These are phyloP conservation scores for Thecocarcelia acutangulata DNA, from an alignment of 2,888 invertebrate genomes.

Conservation along the genomic window DNA sequence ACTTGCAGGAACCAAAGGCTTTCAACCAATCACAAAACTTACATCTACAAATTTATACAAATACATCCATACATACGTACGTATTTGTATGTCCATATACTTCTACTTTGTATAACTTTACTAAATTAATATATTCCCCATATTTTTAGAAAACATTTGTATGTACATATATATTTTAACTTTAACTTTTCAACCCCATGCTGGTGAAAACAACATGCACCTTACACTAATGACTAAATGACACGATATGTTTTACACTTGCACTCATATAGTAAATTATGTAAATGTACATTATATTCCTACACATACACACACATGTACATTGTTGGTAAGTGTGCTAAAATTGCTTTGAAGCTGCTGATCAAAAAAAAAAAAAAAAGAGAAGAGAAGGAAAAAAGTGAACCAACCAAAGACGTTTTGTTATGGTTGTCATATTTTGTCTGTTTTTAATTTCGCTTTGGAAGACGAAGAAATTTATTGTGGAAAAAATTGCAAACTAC, in stretches of 20 bases:
- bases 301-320: neutral
- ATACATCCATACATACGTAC: too few relatives aligned
- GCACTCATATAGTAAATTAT: conserved; percentile 46
- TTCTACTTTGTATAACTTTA: neutral
- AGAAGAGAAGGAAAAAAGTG: conserved; percentile 7
- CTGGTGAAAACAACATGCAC: conserved; percentile 71
- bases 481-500: conserved; percentile 7
- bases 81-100: neutral
- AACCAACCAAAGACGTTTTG: conserved; percentile 58
- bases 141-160: neutral
- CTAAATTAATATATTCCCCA: conserved; percentile 8
- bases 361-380: neutral
- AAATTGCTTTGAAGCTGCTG: conserved; percentile 11
- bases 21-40: conserved; percentile 54
- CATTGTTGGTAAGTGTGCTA: neutral
- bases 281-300: conserved; percentile 24
- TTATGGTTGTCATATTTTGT: conserved; percentile 62
- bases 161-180: conserved; percentile 5
- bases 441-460: conserved; percentile 54
- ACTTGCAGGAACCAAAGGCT: neutral
- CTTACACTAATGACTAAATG: conserved; percentile 73
- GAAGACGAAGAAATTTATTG: conserved; percentile 44
- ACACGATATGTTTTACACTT: conserved; percentile 71
- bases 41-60: neutral
- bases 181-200: conserved; percentile 68